Evolutionary conservation across 2,888 invertebrate genomes (phyloP), one percentile per base, ranked within the genome.

Genomic region (Chymomyza fuscimana): DNA sequence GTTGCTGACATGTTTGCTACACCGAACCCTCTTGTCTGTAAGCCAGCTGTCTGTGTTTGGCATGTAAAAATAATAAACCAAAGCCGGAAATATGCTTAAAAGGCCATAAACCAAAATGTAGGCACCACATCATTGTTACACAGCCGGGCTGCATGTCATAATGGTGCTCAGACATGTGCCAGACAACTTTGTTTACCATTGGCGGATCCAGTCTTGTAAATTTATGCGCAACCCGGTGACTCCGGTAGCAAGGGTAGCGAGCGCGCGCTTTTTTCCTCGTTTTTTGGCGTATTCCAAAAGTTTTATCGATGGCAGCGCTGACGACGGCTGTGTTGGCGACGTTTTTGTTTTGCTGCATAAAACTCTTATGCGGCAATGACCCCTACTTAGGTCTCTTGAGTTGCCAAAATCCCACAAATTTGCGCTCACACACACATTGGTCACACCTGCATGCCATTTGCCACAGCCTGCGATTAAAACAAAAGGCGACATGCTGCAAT

Each of bases 51-150:
- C 65, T 65, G 29, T 60, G 22, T 58, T 51, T 25, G 22, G 65
- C n/a, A 63, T 66, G 63, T 6, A 54, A 74, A 78, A 77, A 59
- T 25, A 68, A 50, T 50, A 58, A 72, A 66, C 46, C 54, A 72
- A 75, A 77, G 75, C 83, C 88, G 88, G 88, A 85, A 86, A 81
- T 86, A 76, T 78, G 78, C 76, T 78, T 81, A 83, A 87, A 81
- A 81, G 81, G 84, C 78, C 70, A 83, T 86, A 86, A 85, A 87
- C 75, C 75, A 66, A 79, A 77, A 82, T 76, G 78, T 77, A 69
- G 74, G 72, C 51, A 72, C 73, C 72, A 50, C 12, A 36, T 69
- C 62, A 46, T 40, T 29, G 32, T 60, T 59, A 51, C 40, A 0
- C 40, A 12, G 40, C 2, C 40, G 40, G 3, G 40, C 40, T 46